These are phyloP conservation scores for Andricus quercusramuli DNA, from an alignment of 2,888 invertebrate genomes.

Conservation along the genomic window DNA sequence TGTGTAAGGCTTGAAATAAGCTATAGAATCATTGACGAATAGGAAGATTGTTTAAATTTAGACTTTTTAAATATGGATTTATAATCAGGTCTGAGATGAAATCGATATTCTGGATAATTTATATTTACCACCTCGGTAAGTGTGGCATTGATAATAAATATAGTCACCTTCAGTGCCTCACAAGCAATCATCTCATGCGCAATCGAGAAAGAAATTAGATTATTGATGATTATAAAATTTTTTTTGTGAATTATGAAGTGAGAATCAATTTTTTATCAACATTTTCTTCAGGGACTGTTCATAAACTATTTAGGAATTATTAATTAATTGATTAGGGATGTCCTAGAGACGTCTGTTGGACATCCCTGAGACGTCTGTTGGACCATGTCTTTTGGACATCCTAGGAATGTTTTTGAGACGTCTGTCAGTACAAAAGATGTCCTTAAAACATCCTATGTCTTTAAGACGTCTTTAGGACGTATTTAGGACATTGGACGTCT, in stretches of 20 bases:
- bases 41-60: background rate
- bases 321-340: no score
- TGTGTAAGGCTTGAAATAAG: background rate
- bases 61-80: background rate
- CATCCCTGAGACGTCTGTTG: no score
- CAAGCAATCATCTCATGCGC: constrained; percentile 15
- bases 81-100: background rate
- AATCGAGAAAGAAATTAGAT: constrained; percentile 24
- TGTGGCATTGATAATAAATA: constrained; percentile 15
- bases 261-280: no score
- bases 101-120: background rate
- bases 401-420: no score
- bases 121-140: background rate
- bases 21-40: background rate
- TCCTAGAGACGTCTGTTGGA: no score
- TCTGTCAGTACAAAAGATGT: no score
- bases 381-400: no score
- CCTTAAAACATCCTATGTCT: no score
- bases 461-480: no score
- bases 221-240: background rate
- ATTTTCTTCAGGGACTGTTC: no score
- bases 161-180: constrained; percentile 6
- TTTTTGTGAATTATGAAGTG: background rate
- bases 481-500: no score
- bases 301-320: no score